Evolutionary conservation across 2,888 invertebrate genomes (phyloP).

Genomic region (Cistogaster globosa): DNA sequence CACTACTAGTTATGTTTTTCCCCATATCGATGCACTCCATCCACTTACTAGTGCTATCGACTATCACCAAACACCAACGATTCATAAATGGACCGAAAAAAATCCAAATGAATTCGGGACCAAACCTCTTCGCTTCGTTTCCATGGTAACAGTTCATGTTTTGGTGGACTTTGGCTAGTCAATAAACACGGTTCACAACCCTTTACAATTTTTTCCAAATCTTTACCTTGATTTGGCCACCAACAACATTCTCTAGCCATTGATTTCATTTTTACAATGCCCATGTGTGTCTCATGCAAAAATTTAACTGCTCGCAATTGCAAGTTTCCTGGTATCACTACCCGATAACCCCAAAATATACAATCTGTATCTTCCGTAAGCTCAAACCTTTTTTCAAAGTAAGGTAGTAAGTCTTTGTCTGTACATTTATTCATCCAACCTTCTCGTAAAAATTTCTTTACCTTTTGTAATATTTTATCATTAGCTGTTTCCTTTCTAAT

Average conservation of each 20-base stretch:
- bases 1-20: constrained; percentile 61
- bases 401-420: constrained; percentile 41
- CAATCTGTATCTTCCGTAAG: constrained; percentile 50
- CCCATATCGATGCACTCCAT: constrained; percentile 72
- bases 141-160: constrained; percentile 66
- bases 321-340: constrained; percentile 49
- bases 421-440: constrained; percentile 36
- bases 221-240: constrained; percentile 71
- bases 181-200: constrained; percentile 56
- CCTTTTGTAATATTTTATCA: constrained; percentile 10
- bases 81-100: constrained; percentile 63
- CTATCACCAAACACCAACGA: constrained; percentile 60
- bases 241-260: constrained; percentile 74
- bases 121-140: constrained; percentile 36
- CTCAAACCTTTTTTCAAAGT: constrained; percentile 51
- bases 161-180: constrained; percentile 34
- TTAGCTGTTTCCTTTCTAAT: not conserved
- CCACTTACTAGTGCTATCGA: constrained; percentile 73
- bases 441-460: not conserved
- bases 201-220: constrained; percentile 57
- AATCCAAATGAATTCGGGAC: constrained; percentile 12
- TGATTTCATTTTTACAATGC: constrained; percentile 44
- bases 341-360: constrained; percentile 67
- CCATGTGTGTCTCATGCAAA: constrained; percentile 70
- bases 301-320: constrained; percentile 30